Evolutionary conservation across 2,888 invertebrate genomes (phyloP).

Genomic region (Galerucella pusilla): DNA sequence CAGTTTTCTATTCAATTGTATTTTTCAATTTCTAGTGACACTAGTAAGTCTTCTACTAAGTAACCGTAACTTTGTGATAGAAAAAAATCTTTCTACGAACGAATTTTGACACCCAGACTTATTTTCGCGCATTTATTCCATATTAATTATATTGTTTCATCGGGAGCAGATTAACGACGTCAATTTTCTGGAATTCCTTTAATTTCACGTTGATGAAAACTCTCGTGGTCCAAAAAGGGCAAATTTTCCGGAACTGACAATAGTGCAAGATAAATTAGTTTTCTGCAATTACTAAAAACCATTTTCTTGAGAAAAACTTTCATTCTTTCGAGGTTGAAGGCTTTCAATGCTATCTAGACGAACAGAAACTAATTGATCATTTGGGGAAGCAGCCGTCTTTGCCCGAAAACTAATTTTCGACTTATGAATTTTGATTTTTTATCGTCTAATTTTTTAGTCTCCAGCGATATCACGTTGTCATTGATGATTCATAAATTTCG

Average conservation of each 20-base stretch:
- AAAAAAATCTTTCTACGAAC: too few relatives aligned
- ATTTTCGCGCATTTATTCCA: neutral
- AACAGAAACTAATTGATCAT: constrained; percentile 26
- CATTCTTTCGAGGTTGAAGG: constrained; percentile 8
- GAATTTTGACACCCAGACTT: neutral
- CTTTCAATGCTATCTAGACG: constrained; percentile 16
- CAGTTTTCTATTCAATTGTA: too few relatives aligned
- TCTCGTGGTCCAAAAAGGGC: constrained; percentile 22
- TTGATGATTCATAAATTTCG: too few relatives aligned
- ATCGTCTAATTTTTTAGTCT: too few relatives aligned
- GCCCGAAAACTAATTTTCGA: constrained; percentile 15
- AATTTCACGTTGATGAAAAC: constrained; percentile 27
- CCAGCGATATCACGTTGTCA: too few relatives aligned
- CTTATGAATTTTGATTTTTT: neutral
- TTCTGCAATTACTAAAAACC: constrained; percentile 32
- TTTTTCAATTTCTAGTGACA: too few relatives aligned
- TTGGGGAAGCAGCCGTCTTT: neutral
- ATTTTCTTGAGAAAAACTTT: constrained; percentile 31
- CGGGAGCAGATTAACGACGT: neutral
- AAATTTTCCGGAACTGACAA: constrained; percentile 30
- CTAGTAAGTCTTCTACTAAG: too few relatives aligned
- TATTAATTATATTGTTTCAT: neutral
- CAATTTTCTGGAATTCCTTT: constrained; percentile 18
- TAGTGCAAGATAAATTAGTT: constrained; percentile 34
- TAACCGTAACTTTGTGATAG: too few relatives aligned